Percentiles rank a stretch among this genome's conserved stretches.
phyloP scores from a whole-genome alignment of 2,113 vertebrate genomes.

The Rattus norvegicus region DNA sequence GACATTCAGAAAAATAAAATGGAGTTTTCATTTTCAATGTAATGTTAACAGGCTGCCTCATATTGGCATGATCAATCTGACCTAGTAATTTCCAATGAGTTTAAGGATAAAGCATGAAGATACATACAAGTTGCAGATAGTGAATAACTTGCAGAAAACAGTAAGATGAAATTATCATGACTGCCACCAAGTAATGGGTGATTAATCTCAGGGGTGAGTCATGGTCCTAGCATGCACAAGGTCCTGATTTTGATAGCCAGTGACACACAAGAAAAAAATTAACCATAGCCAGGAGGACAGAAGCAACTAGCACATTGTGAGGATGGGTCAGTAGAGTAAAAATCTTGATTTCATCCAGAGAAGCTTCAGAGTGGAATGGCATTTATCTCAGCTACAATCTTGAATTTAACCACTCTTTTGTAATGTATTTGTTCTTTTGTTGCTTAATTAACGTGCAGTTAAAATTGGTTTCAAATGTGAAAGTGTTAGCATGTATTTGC shows the following conservation, averaged over 20 bases:
- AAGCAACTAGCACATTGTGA: not conserved
- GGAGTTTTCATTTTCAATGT: slow-evolving; percentile 19
- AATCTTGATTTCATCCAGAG: not conserved
- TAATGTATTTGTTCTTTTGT: not conserved
- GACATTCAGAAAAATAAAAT: not conserved
- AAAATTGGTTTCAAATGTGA: not conserved
- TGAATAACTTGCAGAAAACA: slow-evolving; percentile 70
- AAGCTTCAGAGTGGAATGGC: not conserved
- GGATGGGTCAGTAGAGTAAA: not conserved
- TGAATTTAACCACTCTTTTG: not conserved
- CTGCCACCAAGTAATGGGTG: not conserved
- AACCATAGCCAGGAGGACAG: not conserved
- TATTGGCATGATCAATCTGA: slow-evolving; percentile 69
- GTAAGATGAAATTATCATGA: slow-evolving; percentile 52
- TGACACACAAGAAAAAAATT: not conserved
- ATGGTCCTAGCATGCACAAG: no score
- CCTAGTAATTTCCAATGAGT: slow-evolving; percentile 74
- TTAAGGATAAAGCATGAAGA: slow-evolving; percentile 66
- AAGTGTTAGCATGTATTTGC: not conserved
- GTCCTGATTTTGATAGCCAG: not conserved
- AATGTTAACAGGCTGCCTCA: slow-evolving; percentile 59
- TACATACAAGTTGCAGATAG: slow-evolving; percentile 63
- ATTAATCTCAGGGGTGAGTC: not conserved
- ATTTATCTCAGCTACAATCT: not conserved
- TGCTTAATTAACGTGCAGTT: not conserved